Percentiles rank a stretch among this genome's conserved stretches.
These are phyloP conservation scores for Ciconia maguari DNA, from an alignment of 2,113 vertebrate species.

Conservation along the genomic window DNA sequence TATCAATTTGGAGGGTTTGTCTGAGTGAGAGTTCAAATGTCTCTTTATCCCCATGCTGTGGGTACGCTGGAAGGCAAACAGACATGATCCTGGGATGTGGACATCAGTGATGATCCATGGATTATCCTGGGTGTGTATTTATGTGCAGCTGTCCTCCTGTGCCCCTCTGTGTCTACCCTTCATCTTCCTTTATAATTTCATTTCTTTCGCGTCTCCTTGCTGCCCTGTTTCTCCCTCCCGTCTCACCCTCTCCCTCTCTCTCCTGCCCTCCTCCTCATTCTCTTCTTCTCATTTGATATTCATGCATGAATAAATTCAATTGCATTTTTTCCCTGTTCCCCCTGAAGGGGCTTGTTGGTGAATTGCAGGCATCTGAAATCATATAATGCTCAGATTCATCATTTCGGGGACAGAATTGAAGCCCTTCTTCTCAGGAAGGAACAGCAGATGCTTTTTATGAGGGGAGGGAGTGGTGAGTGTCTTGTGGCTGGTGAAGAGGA, in stretches of 20 bases:
- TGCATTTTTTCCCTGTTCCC: slow-evolving; percentile 54
- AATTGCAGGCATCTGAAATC: slow-evolving; percentile 62
- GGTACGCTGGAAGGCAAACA: background rate
- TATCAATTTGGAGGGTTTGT: background rate
- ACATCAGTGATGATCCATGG: background rate
- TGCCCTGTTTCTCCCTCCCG: background rate
- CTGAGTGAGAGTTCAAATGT: background rate
- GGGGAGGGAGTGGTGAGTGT: background rate
- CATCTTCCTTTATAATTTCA: background rate
- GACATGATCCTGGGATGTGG: background rate
- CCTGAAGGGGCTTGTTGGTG: slow-evolving; percentile 66
- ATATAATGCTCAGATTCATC: slow-evolving; percentile 51
- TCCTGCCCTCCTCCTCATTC: slow-evolving; percentile 38
- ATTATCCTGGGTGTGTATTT: background rate
- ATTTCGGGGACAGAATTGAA: slow-evolving; percentile 34
- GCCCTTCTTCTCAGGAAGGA: background rate
- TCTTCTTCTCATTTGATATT: slow-evolving; percentile 66
- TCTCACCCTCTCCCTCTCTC: background rate
- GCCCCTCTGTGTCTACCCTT: background rate
- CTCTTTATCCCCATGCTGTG: background rate
- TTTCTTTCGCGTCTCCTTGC: background rate
- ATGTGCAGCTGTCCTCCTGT: background rate
- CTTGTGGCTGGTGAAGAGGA: background rate
- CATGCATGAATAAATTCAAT: slow-evolving; percentile 71
- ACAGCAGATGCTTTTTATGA: background rate